A percentile compares a stretch with the other conserved stretches of the same genome.
These are phyloP conservation scores for Scolanthus callimorphus DNA, from an alignment of 92 coral and sea anemone species.

Conservation along the genomic window DNA sequence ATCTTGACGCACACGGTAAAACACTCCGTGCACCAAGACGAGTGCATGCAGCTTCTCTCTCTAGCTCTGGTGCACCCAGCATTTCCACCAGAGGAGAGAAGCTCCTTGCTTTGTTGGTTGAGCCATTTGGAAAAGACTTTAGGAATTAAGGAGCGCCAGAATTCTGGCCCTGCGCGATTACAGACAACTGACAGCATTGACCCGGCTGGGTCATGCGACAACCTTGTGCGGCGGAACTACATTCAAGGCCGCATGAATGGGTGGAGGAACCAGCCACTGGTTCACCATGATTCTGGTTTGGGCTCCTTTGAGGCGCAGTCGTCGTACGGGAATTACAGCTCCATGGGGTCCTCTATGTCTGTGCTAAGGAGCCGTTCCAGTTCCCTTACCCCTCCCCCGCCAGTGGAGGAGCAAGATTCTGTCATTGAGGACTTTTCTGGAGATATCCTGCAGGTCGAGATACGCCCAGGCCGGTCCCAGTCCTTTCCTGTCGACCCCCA, in stretches of 20 bases:
- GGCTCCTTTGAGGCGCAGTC: constrained; percentile 87
- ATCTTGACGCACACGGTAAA: constrained; percentile 84
- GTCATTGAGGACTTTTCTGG: constrained; percentile 58
- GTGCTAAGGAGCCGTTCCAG: constrained; percentile 67
- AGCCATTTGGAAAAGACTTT: constrained; percentile 83
- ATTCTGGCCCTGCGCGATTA: constrained; percentile 60
- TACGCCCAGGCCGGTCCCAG: constrained; percentile 98
- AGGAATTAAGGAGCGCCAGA: constrained; percentile 70
- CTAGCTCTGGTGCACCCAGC: constrained; percentile 99
- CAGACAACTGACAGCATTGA: constrained; percentile 69
- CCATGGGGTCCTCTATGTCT: constrained; percentile 34
- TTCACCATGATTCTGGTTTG: constrained; percentile 90
- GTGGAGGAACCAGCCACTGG: constrained; percentile 87
- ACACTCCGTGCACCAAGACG: constrained; percentile 88
- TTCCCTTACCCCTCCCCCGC: constrained; percentile 86
- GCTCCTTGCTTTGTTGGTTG: constrained; percentile 76
- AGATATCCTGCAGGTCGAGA: constrained; percentile 64
- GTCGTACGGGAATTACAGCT: constrained; percentile 25
- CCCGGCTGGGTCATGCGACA: constrained; percentile 32
- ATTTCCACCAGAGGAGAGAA: constrained; percentile 86
- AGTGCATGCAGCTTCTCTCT: constrained; percentile 93
- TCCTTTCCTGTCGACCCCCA: constrained; percentile 99
- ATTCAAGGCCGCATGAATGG: constrained; percentile 67
- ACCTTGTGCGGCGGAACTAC: constrained; percentile 76
- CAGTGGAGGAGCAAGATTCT: constrained; percentile 74